phyloP scores from a whole-genome alignment of 2,888 invertebrate genomes.

The Apamea monoglypha region DNA sequence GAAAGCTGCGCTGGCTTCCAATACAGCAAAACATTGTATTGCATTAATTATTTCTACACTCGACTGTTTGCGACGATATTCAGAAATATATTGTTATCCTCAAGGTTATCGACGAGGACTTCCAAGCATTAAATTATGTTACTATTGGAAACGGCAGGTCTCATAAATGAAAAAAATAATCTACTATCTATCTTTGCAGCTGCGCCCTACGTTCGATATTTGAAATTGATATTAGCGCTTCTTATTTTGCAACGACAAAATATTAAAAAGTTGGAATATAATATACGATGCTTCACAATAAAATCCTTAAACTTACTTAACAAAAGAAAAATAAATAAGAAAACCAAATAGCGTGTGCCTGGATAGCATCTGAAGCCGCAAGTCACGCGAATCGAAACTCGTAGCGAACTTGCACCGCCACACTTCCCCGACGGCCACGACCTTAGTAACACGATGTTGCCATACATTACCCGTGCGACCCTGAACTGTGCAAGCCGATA shows the following conservation, averaged over 20 bases:
- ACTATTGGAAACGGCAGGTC: not conserved
- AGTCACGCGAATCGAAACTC: slow-evolving; percentile 37
- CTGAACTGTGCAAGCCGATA: slow-evolving; percentile 52
- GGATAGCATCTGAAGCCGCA: slow-evolving; percentile 50
- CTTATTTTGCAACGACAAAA: slow-evolving; percentile 20
- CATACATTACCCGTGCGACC: slow-evolving; percentile 44
- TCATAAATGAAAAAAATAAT: slow-evolving; percentile 13
- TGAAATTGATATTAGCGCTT: slow-evolving; percentile 25
- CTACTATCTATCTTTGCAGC: not conserved
- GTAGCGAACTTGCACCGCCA: slow-evolving; percentile 38
- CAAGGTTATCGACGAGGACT: not conserved
- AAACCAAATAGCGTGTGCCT: slow-evolving; percentile 37
- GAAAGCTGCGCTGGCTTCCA: slow-evolving; percentile 21
- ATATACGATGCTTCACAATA: slow-evolving; percentile 18
- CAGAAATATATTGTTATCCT: slow-evolving; percentile 4
- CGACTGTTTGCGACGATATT: slow-evolving; percentile 30
- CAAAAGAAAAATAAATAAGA: slow-evolving; percentile 35
- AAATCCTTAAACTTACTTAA: slow-evolving; percentile 6
- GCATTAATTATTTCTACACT: not conserved
- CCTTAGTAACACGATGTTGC: slow-evolving; percentile 52
- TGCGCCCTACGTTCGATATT: slow-evolving; percentile 10
- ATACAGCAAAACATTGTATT: not conserved
- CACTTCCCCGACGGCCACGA: slow-evolving; percentile 35
- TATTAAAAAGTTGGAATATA: slow-evolving; percentile 11
- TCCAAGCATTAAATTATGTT: not conserved